Conservation (phyloP, 2,113 vertebrate genomes). For the Gavialis gangeticus region DNA sequence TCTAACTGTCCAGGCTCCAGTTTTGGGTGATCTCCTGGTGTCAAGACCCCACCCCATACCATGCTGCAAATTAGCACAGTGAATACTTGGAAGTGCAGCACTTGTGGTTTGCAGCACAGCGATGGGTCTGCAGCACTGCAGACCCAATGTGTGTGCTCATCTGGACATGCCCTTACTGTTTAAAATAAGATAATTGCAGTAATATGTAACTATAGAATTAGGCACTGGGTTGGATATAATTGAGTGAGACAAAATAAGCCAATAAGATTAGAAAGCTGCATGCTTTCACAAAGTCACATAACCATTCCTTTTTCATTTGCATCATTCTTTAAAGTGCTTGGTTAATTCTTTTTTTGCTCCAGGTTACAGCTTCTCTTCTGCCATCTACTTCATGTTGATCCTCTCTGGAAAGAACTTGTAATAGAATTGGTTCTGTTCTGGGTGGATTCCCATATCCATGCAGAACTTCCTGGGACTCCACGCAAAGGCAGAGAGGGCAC, state of each 20-base stretch:
- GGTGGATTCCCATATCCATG: background rate
- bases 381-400: background rate
- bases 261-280: background rate
- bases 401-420: fast-evolving
- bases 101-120: too few relatives aligned
- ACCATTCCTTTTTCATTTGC: background rate
- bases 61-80: too few relatives aligned
- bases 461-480: background rate
- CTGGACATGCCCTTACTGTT: background rate
- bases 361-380: background rate
- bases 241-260: background rate
- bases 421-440: background rate
- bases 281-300: background rate
- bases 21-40: too few relatives aligned
- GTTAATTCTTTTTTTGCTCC: background rate
- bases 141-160: too few relatives aligned
- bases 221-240: background rate
- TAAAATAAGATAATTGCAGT: background rate
- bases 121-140: too few relatives aligned
- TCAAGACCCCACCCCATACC: too few relatives aligned
- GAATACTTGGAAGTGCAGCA: too few relatives aligned
- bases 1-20: too few relatives aligned
- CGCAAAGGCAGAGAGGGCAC: background rate
- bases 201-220: background rate
- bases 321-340: background rate